A percentile compares a stretch with the other conserved stretches of the same genome.
phyloP scores from a whole-genome alignment of 2,797 vertebrate species.

The Eulemur rubriventer region DNA sequence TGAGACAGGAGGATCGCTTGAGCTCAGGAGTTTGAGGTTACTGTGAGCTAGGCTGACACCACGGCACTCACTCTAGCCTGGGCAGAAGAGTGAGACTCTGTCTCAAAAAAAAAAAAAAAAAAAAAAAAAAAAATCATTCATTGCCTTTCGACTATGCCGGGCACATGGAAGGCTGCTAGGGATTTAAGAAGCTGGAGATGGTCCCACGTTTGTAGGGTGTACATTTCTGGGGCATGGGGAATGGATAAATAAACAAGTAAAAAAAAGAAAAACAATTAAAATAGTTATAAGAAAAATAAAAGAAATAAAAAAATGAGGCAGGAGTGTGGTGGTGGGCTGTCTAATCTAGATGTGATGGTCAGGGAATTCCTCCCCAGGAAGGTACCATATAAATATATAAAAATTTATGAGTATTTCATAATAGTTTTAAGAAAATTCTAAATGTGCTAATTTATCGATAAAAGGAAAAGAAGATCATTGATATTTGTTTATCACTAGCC shows the following conservation, averaged over 20 bases:
- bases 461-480: background rate
- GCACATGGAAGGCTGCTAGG: fast-evolving
- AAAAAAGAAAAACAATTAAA: background rate
- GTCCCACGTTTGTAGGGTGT: background rate
- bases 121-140: background rate
- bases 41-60: too few species aligned
- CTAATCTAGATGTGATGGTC: background rate
- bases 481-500: background rate
- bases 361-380: background rate
- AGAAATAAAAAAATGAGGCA: background rate
- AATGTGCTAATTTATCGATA: background rate
- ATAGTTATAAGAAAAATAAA: background rate
- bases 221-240: background rate
- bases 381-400: background rate
- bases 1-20: too few species aligned
- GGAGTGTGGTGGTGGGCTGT: background rate
- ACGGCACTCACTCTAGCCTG: too few species aligned
- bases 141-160: background rate
- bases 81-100: too few species aligned
- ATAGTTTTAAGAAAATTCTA: background rate
- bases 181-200: background rate
- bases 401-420: background rate
- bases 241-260: background rate
- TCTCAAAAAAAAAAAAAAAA: too few species aligned
- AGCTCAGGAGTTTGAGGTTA: too few species aligned